Percentiles rank a stretch among this genome's conserved stretches.
Evolutionary conservation across 1,140 invertebrate species (phyloP).

Genomic region (Brachionus paranguensis): DNA sequence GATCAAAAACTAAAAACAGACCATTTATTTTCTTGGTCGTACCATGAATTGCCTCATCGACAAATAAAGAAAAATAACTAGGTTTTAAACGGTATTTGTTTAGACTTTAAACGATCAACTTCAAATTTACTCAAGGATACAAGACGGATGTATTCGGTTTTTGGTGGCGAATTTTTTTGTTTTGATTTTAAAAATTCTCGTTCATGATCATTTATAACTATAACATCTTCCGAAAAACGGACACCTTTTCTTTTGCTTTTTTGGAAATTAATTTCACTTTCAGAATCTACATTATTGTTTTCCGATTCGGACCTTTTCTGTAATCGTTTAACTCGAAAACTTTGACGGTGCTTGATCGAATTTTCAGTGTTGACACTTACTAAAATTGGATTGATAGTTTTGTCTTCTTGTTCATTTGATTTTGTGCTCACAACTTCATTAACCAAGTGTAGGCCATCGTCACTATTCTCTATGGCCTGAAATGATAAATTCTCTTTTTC

Average conservation of each 20-base stretch:
- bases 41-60: not conserved
- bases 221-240: not conserved
- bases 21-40: too few species aligned
- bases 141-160: not conserved
- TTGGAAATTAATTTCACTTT: not conserved
- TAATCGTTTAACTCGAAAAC: not conserved
- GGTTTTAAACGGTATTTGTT: not conserved
- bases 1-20: too few species aligned
- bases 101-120: not conserved
- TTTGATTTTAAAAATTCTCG: not conserved
- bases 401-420: not conserved
- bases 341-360: not conserved
- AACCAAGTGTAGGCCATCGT: not conserved
- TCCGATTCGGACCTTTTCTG: not conserved
- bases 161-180: not conserved
- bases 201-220: not conserved
- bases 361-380: not conserved
- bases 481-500: not conserved
- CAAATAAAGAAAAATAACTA: not conserved
- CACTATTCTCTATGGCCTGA: not conserved
- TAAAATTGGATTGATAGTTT: not conserved
- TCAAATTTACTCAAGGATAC: not conserved
- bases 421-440: not conserved
- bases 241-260: conserved; percentile 17
- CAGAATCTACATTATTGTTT: not conserved